These are phyloP conservation scores for Tadarida brasiliensis DNA, from an alignment of 2,797 vertebrate species.

Conservation along the genomic window DNA sequence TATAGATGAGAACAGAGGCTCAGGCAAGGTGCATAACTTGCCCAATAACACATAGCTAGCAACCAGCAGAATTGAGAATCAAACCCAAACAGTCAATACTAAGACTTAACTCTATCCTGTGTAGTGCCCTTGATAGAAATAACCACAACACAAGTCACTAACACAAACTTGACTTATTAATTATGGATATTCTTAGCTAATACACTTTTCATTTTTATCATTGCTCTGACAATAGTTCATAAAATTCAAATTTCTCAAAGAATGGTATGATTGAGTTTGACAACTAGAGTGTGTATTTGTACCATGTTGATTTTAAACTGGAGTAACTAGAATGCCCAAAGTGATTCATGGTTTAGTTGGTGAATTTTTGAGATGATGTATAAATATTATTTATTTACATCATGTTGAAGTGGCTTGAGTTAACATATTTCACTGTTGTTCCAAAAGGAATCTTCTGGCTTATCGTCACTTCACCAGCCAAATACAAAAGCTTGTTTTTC, in stretches of 20 bases:
- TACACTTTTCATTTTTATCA: background rate
- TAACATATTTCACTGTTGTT: constrained; percentile 1
- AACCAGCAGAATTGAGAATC: background rate
- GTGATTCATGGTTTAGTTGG: background rate
- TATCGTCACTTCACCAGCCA: background rate
- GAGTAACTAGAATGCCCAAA: background rate
- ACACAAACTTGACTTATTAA: background rate
- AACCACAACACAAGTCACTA: background rate
- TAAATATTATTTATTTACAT: constrained; percentile 34
- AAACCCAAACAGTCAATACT: background rate
- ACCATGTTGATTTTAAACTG: background rate
- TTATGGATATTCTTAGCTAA: background rate
- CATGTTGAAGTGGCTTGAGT: background rate
- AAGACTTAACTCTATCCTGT: background rate
- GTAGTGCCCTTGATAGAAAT: background rate
- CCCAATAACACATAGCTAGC: background rate
- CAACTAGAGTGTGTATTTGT: background rate
- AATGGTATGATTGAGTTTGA: background rate
- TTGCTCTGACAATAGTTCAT: background rate
- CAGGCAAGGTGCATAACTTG: background rate
- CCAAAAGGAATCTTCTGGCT: constrained; percentile 44
- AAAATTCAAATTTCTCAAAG: constrained; percentile 1
- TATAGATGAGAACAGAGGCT: background rate
- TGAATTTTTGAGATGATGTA: constrained; percentile 12
- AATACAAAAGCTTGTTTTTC: constrained; percentile 12